phyloP scores from a whole-genome alignment of 1,140 invertebrate genomes.

The Drosophila rhopaloa region DNA sequence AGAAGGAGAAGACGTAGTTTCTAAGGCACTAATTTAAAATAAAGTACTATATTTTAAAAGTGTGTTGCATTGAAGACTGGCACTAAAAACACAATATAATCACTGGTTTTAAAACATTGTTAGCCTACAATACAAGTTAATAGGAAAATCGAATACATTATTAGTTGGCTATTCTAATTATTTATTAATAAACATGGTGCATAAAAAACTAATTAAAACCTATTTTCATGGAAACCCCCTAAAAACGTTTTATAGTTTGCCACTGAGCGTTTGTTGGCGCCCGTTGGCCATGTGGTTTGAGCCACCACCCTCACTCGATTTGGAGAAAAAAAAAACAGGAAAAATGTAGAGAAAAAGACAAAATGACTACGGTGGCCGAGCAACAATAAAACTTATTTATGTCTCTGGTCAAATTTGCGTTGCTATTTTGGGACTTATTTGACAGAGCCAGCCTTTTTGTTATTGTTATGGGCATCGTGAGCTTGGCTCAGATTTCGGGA shows the following conservation, averaged over 20 bases:
- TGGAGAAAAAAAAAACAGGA: slow-evolving; percentile 9
- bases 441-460: slow-evolving; percentile 79
- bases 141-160: no score
- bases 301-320: slow-evolving; percentile 59
- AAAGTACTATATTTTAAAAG: no score
- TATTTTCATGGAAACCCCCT: background rate
- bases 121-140: no score
- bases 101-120: no score
- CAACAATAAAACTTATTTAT: slow-evolving; percentile 84
- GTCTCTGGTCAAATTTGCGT: slow-evolving; percentile 79
- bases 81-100: no score
- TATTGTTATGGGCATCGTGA: slow-evolving; percentile 47
- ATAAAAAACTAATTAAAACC: no score
- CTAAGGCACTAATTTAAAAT: no score
- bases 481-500: slow-evolving; percentile 67
- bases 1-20: no score
- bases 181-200: no score
- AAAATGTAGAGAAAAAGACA: slow-evolving; percentile 16
- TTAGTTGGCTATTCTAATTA: no score
- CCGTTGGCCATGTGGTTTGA: slow-evolving; percentile 53
- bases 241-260: background rate
- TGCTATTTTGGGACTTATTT: slow-evolving; percentile 81
- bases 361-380: slow-evolving; percentile 23
- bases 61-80: no score
- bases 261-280: slow-evolving; percentile 30